Evolutionary conservation across 2,797 vertebrate species (phyloP).

Genomic region (Xerus rutilus): DNA sequence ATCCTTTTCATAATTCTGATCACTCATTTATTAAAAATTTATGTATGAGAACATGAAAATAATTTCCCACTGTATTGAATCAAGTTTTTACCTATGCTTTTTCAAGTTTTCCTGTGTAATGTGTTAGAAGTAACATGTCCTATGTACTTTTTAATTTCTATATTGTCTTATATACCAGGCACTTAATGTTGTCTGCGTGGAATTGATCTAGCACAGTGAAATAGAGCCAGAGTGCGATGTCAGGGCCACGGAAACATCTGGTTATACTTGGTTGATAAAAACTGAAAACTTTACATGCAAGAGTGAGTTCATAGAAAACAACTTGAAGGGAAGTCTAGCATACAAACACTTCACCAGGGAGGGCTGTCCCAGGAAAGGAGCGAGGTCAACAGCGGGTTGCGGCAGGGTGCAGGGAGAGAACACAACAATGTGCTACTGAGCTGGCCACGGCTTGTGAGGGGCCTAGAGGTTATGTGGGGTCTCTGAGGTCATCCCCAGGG

Average conservation of each 20-base stretch:
- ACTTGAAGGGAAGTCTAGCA: not conserved
- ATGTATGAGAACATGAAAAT: not conserved
- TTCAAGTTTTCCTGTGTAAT: not conserved
- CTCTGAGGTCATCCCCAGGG: not conserved
- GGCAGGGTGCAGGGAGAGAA: not conserved
- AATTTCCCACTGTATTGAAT: not conserved
- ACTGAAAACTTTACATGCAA: not conserved
- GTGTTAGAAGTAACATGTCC: not conserved
- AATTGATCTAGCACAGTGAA: not conserved
- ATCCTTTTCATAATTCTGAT: not conserved
- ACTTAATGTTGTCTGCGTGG: not conserved
- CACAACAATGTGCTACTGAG: not conserved
- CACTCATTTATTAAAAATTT: not conserved
- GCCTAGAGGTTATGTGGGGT: not conserved
- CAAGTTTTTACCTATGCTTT: not conserved
- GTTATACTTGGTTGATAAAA: not conserved
- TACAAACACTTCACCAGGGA: not conserved
- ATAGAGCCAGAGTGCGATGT: not conserved
- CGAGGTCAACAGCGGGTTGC: not conserved
- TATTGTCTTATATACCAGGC: not conserved
- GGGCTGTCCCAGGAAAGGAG: not conserved
- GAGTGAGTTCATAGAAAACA: not conserved
- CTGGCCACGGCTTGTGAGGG: not conserved
- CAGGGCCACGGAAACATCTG: not conserved
- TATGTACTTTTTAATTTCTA: not conserved